A percentile compares a stretch with the other conserved stretches of the same genome.
Conservation (phyloP, 2,113 vertebrate species). For the Typhlomys cinereus region DNA sequence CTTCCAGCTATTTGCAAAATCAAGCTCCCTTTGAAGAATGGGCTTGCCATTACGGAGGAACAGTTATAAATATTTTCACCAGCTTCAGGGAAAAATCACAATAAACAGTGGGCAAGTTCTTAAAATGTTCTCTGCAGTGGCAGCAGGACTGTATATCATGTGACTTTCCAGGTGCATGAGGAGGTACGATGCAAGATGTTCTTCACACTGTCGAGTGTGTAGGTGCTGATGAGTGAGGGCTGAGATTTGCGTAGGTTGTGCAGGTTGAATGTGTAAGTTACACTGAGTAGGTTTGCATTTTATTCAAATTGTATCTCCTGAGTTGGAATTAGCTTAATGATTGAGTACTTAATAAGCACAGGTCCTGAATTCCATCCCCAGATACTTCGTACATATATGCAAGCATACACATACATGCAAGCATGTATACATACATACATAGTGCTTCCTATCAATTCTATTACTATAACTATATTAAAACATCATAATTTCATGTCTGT, state of each 20-base stretch:
- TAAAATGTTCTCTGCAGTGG: not conserved
- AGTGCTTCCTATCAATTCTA: not conserved
- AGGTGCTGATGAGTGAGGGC: not conserved
- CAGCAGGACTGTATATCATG: no score
- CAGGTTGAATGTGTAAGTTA: not conserved
- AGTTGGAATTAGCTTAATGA: not conserved
- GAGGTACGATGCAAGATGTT: not conserved
- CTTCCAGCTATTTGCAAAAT: slow-evolving; percentile 18
- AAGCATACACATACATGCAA: not conserved
- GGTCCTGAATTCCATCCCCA: not conserved
- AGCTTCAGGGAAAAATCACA: slow-evolving; percentile 2
- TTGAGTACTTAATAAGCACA: not conserved
- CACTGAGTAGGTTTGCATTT: not conserved
- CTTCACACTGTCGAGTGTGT: not conserved
- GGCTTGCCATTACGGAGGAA: not conserved
- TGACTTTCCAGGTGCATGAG: not conserved
- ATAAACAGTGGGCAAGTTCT: not conserved
- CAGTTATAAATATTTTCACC: slow-evolving; percentile 15
- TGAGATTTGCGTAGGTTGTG: not conserved
- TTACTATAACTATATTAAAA: not conserved
- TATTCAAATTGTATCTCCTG: not conserved
- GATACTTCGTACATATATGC: not conserved
- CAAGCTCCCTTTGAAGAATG: not conserved
- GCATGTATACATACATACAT: not conserved
- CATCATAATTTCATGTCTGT: not conserved